Base-by-base conservation (phyloP, 2,797 vertebrate species). In the Sebastes elongatus region DNA sequence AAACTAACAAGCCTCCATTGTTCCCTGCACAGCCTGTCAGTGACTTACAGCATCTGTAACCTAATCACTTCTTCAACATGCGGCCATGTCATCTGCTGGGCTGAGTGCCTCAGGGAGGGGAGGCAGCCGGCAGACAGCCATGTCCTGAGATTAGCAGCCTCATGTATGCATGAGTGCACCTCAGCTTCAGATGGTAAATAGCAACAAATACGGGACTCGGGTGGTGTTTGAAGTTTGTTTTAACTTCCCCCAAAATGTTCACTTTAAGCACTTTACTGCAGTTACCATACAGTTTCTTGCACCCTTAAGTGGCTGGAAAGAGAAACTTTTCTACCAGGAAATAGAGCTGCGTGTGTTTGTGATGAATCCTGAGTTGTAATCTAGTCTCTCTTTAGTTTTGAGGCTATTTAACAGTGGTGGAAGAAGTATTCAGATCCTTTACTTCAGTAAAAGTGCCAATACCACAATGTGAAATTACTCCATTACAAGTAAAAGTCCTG, bases 41-140 rank as follows among this genome's bases (percentile, higher is more conserved):
- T 52, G 62, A 83, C 82, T 83, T 89, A 85, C 67, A 78, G 66
- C 55, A 65, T 77, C 76, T 81, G 89, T 90, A 92, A 92, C 85
- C 81, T 74, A 90, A 94, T 90, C 85, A 35, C 74, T 63, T 49
- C 77, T 16, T 78, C 80, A 16, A n/a, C 20, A 20, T 38, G 23
- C n/a, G 16, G 82, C 81, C 76, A 9, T 77, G 90, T 92, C 90
- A 88, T 90, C 82, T 91, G 84, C 84, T 78, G 65, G 78, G 76
- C 82, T 67, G 76, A 81, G 76, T 71, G 80, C 71, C 42, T 70
- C 80, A 78, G 85, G 56, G 64, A 69, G 42, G 81, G 69, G 73
- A 89, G 79, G 86, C 85, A 89, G 83, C 81, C 74, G 89, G 80
- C 86, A 80, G 84, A 63, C 74, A 81, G 66, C 80, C 88, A 77